These are phyloP conservation scores for Riparia riparia DNA, from an alignment of 2,113 vertebrate genomes.

Conservation along the genomic window DNA sequence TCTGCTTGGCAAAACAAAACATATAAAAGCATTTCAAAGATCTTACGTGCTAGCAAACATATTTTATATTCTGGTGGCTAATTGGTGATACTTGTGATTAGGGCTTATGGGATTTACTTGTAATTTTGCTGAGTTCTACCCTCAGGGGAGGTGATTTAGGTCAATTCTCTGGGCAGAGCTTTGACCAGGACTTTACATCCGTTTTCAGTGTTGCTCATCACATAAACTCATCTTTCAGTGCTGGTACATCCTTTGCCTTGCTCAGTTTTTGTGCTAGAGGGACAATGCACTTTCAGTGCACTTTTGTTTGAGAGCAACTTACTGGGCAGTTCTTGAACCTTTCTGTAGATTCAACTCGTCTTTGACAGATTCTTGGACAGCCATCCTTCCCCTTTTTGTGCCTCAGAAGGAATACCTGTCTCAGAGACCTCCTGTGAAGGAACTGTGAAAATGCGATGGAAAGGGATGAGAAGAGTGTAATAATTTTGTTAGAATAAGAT, in stretches of 20 bases:
- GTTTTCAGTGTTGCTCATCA: background rate
- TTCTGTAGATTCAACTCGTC: background rate
- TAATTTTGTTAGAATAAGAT: background rate
- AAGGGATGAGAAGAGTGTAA: background rate
- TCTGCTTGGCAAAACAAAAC: background rate
- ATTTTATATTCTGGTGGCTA: background rate
- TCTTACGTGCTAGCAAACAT: background rate
- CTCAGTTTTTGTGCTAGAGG: background rate
- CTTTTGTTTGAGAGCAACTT: background rate
- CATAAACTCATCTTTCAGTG: background rate
- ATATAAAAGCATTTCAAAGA: background rate
- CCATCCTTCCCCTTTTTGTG: background rate
- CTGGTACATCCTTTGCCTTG: background rate
- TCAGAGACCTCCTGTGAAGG: background rate
- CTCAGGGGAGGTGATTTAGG: background rate
- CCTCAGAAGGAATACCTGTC: background rate
- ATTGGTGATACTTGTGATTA: background rate
- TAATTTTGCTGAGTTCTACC: background rate
- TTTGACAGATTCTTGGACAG: background rate
- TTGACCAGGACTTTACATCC: background rate
- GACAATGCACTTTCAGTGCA: background rate
- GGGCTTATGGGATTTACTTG: background rate
- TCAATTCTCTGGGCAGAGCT: background rate
- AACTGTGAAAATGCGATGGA: background rate
- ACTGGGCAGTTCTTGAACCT: background rate